A percentile compares a stretch with the other conserved stretches of the same genome.
These are phyloP conservation scores for Cremastinae sp. DNA, from an alignment of 2,888 invertebrate genomes.

Conservation along the genomic window DNA sequence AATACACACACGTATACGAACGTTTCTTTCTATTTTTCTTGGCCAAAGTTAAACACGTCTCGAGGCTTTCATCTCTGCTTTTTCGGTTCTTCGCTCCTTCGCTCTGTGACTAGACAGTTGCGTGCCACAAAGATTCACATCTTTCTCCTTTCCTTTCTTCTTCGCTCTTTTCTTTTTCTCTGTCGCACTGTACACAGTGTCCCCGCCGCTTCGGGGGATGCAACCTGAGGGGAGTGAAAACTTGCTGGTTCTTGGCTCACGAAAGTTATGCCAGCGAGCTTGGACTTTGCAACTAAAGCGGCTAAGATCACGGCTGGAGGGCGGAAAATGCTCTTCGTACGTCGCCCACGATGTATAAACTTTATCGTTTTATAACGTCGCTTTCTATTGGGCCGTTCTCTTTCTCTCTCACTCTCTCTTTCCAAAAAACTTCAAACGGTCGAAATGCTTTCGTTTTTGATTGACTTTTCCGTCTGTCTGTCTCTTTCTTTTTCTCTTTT, in stretches of 20 bases:
- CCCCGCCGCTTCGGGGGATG: conserved; percentile 30
- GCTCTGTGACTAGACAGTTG: conserved; percentile 21
- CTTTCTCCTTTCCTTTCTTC: not conserved
- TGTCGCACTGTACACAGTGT: conserved; percentile 12
- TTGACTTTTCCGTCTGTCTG: too few species aligned
- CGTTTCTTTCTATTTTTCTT: conserved; percentile 59
- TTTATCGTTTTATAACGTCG: conserved; percentile 56
- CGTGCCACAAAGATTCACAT: conserved; percentile 7
- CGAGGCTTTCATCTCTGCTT: conserved; percentile 35
- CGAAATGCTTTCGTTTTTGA: too few species aligned
- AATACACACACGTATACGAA: conserved; percentile 24
- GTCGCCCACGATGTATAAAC: conserved; percentile 40
- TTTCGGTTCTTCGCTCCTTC: conserved; percentile 12
- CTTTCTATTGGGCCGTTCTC: conserved; percentile 23
- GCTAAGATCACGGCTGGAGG: conserved; percentile 1
- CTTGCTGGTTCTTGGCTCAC: conserved; percentile 45
- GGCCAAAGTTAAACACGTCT: conserved; percentile 57
- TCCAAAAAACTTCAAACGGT: not conserved
- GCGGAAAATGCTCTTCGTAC: conserved; percentile 23
- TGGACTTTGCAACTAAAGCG: conserved; percentile 19
- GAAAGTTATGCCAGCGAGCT: conserved; percentile 42
- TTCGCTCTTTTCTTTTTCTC: not conserved
- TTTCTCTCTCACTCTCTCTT: conserved; percentile 31
- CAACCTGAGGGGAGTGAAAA: conserved; percentile 47
- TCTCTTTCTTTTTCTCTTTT: conserved; percentile 4